Evolutionary conservation across 2,888 invertebrate genomes (phyloP).

Genomic region (Seira ritae): DNA sequence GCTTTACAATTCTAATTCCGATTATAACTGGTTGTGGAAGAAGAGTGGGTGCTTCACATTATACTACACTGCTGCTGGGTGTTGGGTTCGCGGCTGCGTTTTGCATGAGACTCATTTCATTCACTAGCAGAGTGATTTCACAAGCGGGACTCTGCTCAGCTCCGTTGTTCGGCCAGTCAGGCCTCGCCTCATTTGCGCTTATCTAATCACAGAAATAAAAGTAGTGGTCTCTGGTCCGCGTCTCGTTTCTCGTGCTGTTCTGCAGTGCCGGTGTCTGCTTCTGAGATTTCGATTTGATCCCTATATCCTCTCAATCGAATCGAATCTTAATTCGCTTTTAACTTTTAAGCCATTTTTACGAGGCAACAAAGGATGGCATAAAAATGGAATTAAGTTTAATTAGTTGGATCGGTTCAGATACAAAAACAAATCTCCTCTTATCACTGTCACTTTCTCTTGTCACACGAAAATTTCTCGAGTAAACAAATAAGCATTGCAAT

Average conservation of each 20-base stretch:
- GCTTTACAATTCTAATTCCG: neutral
- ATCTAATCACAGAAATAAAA: too few species aligned
- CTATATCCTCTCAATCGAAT: neutral
- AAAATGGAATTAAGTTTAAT: neutral
- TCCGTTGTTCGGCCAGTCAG: neutral
- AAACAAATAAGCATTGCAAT: too few species aligned
- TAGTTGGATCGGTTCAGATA: too few species aligned
- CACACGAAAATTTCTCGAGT: neutral
- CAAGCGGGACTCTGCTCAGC: neutral
- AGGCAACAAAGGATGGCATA: neutral
- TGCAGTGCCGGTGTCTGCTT: neutral
- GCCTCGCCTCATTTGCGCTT: too few species aligned
- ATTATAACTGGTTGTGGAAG: neutral
- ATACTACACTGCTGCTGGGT: neutral
- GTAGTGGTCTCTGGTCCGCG: too few species aligned
- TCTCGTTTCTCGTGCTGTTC: neutral
- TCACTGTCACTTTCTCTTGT: neutral
- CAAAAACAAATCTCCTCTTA: neutral
- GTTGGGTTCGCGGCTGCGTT: neutral
- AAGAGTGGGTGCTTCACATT: too few species aligned
- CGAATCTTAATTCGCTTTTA: neutral
- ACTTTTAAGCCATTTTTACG: neutral
- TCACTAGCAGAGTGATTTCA: neutral
- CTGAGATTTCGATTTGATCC: neutral
- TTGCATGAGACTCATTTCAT: neutral